A percentile compares a stretch with the other conserved stretches of the same genome.
Conservation (phyloP, 2,113 vertebrate species). For the Dryoscopus gambensis region DNA sequence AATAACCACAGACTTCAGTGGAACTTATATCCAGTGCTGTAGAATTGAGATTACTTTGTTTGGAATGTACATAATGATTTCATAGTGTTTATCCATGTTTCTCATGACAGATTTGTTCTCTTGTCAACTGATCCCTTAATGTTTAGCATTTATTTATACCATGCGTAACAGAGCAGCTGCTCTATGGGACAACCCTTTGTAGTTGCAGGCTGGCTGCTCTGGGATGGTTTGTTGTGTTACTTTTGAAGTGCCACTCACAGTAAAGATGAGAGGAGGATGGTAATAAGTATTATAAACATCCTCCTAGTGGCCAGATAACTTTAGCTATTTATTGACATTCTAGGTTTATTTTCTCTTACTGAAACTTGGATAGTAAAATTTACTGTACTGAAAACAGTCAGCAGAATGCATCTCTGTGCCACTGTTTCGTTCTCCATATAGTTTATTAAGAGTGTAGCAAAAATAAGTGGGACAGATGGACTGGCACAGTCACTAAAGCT, state of each 20-base stretch:
- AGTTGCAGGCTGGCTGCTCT: neutral
- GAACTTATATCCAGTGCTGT: neutral
- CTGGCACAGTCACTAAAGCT: neutral
- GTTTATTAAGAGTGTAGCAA: neutral
- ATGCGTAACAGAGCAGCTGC: neutral
- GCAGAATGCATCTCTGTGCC: neutral
- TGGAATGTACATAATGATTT: slow-evolving; percentile 1
- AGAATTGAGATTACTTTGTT: neutral
- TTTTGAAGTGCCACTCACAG: neutral
- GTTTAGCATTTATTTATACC: slow-evolving; percentile 30
- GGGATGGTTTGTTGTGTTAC: neutral
- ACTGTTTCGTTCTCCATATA: neutral
- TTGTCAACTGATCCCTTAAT: neutral
- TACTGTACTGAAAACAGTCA: neutral
- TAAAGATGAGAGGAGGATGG: neutral
- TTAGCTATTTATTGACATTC: neutral
- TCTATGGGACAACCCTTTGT: neutral
- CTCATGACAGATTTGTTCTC: slow-evolving; percentile 20
- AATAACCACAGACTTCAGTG: neutral
- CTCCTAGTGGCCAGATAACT: neutral
- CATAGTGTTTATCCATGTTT: slow-evolving; percentile 17
- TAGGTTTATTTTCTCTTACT: slow-evolving; percentile 10
- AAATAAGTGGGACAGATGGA: neutral
- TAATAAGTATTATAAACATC: slow-evolving; percentile 10
- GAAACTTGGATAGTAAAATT: neutral